phyloP scores from a whole-genome alignment of 2,888 invertebrate species.

The Polymixis lichenea region DNA sequence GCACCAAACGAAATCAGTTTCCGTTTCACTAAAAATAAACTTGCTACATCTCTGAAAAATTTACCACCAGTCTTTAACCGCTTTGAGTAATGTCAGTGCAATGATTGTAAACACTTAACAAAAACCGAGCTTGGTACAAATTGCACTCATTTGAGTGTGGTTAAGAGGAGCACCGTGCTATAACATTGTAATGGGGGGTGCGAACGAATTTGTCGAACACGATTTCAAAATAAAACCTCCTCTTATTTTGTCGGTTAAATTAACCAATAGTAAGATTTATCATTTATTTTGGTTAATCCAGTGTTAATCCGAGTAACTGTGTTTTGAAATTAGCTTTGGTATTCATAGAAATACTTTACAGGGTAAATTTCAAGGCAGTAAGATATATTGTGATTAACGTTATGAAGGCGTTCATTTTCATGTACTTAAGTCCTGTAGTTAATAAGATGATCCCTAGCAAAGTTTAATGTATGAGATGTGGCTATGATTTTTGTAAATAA shows the following conservation, averaged over 20 bases:
- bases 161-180: slow-evolving; percentile 42
- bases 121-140: slow-evolving; percentile 41
- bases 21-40: not conserved
- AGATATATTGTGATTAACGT: too few relatives aligned
- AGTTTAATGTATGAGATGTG: too few relatives aligned
- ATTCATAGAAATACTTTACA: too few relatives aligned
- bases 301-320: not conserved
- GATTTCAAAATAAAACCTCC: slow-evolving; percentile 19
- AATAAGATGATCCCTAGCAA: not conserved
- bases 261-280: not conserved
- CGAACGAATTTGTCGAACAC: slow-evolving; percentile 20
- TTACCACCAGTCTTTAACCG: slow-evolving; percentile 1
- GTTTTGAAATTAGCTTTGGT: not conserved
- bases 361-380: too few relatives aligned
- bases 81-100: slow-evolving; percentile 39
- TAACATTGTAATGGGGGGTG: slow-evolving; percentile 31
- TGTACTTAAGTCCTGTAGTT: too few relatives aligned
- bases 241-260: slow-evolving; percentile 8
- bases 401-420: too few relatives aligned
- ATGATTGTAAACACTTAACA: slow-evolving; percentile 45
- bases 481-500: too few relatives aligned
- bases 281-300: slow-evolving; percentile 1
- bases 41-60: not conserved
- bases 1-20: not conserved
- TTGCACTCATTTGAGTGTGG: slow-evolving; percentile 46